Percentiles rank a stretch among this genome's conserved stretches.
These are phyloP conservation scores for Salmo trutta DNA, from an alignment of 2,797 vertebrate species.

Conservation along the genomic window DNA sequence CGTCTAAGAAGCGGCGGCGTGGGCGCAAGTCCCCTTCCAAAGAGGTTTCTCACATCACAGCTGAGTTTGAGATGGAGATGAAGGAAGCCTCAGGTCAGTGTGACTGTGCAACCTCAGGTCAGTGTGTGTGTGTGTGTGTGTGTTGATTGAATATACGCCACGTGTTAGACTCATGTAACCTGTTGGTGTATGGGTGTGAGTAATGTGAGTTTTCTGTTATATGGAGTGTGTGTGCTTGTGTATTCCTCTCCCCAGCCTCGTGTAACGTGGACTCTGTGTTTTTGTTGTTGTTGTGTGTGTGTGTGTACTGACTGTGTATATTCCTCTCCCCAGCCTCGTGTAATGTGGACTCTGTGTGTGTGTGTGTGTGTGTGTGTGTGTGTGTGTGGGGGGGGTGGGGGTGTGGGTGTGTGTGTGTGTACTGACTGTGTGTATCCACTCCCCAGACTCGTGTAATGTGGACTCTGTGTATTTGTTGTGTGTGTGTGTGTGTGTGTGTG, in stretches of 20 bases:
- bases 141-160: neutral
- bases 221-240: constrained; percentile 16
- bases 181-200: neutral
- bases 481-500: too few species aligned
- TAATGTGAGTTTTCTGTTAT: too few species aligned
- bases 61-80: constrained; percentile 93
- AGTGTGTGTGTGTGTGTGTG: constrained; percentile 14
- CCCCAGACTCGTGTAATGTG: constrained; percentile 84
- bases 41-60: constrained; percentile 92
- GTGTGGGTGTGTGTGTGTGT: neutral
- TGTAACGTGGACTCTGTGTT: constrained; percentile 88
- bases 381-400: too few species aligned
- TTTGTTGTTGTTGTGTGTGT: too few species aligned
- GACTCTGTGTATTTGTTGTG: constrained; percentile 77
- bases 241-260: constrained; percentile 73
- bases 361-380: too few species aligned
- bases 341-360: too few species aligned
- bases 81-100: constrained; percentile 85
- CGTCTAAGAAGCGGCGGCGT: constrained; percentile 89
- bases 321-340: too few species aligned
- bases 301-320: too few species aligned
- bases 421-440: constrained; percentile 38
- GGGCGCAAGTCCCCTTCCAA: constrained; percentile 92
- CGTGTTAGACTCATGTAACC: neutral
- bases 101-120: constrained; percentile 14